Conservation (phyloP, 2,797 vertebrate species). For the Schizothorax lantsangensis region DNA sequence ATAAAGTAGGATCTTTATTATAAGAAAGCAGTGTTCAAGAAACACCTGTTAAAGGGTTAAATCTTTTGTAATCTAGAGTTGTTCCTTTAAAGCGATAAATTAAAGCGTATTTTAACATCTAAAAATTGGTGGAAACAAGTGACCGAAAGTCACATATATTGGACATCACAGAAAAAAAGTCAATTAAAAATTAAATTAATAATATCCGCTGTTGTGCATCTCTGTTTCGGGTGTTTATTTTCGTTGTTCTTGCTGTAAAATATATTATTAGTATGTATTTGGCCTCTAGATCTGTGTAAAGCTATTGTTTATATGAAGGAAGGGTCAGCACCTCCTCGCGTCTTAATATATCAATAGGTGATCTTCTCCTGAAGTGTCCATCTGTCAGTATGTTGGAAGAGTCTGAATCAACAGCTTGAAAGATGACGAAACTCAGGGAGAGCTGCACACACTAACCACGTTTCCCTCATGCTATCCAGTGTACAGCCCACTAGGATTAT, state of each 20-base stretch:
- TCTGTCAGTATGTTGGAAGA: constrained; percentile 56
- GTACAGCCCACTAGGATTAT: constrained; percentile 15
- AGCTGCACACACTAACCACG: constrained; percentile 19
- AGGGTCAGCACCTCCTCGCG: neutral
- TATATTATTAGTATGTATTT: neutral
- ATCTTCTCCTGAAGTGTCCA: constrained; percentile 48
- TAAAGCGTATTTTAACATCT: no score
- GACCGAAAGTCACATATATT: neutral
- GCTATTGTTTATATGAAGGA: neutral
- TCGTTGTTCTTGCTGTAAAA: neutral
- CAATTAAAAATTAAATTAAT: rapidly evolving
- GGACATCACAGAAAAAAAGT: neutral
- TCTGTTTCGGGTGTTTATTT: neutral
- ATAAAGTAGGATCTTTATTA: neutral
- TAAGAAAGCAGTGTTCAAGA: neutral
- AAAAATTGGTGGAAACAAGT: neutral
- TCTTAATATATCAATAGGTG: constrained; percentile 32
- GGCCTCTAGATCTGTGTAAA: neutral
- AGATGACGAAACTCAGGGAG: constrained; percentile 32
- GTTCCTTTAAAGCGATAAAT: neutral
- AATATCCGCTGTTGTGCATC: neutral
- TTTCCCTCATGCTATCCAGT: constrained; percentile 34
- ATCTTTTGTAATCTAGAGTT: neutral
- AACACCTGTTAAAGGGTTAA: neutral
- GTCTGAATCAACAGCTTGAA: constrained; percentile 59